Evolutionary conservation across 1,140 invertebrate genomes (phyloP), one percentile per base, ranked within the genome.

Genomic region (Thaumetopoea pityocampa): DNA sequence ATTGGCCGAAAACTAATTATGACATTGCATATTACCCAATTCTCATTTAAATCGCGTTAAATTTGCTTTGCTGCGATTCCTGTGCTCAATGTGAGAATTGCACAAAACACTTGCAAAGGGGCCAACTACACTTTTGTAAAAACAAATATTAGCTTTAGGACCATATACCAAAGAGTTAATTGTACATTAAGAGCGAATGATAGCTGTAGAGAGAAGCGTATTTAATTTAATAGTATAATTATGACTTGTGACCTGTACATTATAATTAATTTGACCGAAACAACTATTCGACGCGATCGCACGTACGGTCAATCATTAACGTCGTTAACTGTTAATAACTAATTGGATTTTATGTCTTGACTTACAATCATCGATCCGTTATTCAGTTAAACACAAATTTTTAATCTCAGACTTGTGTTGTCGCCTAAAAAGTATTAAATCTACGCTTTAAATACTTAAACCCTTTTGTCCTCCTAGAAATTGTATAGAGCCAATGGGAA

Each of bases 81-180:
- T 23, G 22, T 30, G 33, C 34, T 44, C 41, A 44, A 44, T 19
- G 27, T 27, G 9, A 27, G 12, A 4, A 29, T n/a, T 10, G 33
- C 26, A 6, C 8, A 45, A 24, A 44, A 33, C 35, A 32, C 30
- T 48, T 53, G 69, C 68, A 77, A 74, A 71, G 66, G 73, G 58
- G 66, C 62, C 60, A 60, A 71, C 38, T 50, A 51, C 51, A 49
- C 55, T 61, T 50, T 59, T 49, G 40, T 63, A 59, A 65, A 67
- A 65, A 67, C 51, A 72, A 67, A 65, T 53, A 45, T 53, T 83
- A 81, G 74, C 68, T 77, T 77, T 77, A 83, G 79, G 79, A 72
- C 68, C 72, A 67, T 77, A 77, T 80, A 83, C 79, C 79, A 83
- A 83, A 83, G 79, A 83, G 66, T 77, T 77, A 73, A 76, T 59